These are phyloP conservation scores for Spicauda simplicius DNA, from an alignment of 2,888 invertebrate genomes.

Conservation along the genomic window DNA sequence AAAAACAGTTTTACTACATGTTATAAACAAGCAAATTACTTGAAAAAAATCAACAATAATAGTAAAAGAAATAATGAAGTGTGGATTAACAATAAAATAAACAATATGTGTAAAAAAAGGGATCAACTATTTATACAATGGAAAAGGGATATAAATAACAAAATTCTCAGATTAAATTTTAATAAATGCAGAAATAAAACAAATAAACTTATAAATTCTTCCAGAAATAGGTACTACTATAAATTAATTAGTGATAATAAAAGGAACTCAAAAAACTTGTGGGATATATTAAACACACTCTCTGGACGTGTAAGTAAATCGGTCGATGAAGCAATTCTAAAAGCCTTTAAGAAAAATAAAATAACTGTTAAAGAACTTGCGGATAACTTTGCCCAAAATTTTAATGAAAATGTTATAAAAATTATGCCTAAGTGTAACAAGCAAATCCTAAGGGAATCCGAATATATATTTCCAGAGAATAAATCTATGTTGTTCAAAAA, in stretches of 20 bases:
- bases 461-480: conserved; percentile 7
- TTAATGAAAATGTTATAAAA: conserved; percentile 23
- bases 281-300: conserved; percentile 30
- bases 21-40: too few species aligned
- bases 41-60: too few species aligned
- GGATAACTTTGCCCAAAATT: conserved; percentile 28
- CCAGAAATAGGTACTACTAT: conserved; percentile 29
- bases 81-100: conserved; percentile 13
- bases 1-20: too few species aligned
- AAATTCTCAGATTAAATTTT: conserved; percentile 15
- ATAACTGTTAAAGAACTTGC: conserved; percentile 18
- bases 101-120: conserved; percentile 17
- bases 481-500: background rate
- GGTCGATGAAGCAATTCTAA: conserved; percentile 23
- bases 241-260: conserved; percentile 13
- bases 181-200: conserved; percentile 27
- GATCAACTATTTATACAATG: conserved; percentile 18
- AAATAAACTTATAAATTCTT: conserved; percentile 12
- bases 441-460: background rate
- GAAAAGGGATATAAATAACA: conserved; percentile 25
- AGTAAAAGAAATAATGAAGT: too few species aligned
- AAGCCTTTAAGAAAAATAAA: conserved; percentile 29
- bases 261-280: conserved; percentile 21
- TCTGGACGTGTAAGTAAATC: conserved; percentile 31
- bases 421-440: conserved; percentile 18